Evolutionary conservation across 2,113 vertebrate species (phyloP).

Genomic region (Oxygymnocypris stewartii): DNA sequence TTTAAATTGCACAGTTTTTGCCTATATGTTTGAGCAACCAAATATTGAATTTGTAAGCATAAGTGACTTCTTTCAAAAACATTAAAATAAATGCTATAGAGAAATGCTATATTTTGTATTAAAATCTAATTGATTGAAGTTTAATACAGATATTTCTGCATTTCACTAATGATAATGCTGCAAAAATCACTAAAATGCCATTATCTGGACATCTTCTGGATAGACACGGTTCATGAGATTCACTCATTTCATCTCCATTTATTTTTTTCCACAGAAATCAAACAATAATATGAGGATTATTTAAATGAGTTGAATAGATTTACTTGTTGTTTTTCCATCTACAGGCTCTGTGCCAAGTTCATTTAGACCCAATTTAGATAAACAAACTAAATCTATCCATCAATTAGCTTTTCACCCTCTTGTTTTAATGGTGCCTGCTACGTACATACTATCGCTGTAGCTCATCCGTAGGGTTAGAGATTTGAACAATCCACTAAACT

Average conservation of each 20-base stretch:
- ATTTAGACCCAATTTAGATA: conserved; percentile 10
- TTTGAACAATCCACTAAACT: neutral
- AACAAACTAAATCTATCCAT: conserved; percentile 4
- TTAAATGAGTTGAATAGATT: neutral
- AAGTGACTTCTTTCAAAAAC: no score
- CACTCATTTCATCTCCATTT: neutral
- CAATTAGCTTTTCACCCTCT: neutral
- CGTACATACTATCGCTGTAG: neutral
- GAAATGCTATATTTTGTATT: no score
- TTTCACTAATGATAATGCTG: no score
- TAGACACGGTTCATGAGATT: neutral
- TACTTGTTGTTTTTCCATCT: neutral
- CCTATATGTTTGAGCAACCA: no score
- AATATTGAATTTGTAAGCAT: no score
- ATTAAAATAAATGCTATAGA: no score
- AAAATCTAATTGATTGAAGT: no score
- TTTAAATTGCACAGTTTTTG: neutral
- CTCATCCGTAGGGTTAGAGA: neutral
- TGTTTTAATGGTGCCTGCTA: neutral
- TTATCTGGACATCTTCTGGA: neutral
- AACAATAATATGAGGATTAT: neutral
- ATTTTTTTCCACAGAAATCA: neutral
- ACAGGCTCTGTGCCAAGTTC: neutral
- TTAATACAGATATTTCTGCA: no score
- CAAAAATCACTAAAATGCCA: no score